Conservation (phyloP, 2,888 invertebrate genomes). For the Baccha elongata region DNA sequence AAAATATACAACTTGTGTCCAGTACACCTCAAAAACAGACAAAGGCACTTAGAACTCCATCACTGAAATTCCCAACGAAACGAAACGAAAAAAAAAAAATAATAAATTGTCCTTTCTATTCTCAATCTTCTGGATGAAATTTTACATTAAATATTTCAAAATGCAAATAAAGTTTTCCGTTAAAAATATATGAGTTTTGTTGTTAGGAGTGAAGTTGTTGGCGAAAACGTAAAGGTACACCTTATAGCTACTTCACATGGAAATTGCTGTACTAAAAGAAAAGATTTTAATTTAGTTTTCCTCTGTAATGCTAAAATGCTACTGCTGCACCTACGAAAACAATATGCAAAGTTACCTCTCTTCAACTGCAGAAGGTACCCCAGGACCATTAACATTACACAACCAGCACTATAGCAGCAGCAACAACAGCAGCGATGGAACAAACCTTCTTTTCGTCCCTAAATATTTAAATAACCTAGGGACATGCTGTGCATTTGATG, state of each 20-base stretch:
- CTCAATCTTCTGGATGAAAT: conserved; percentile 42
- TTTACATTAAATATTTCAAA: conserved; percentile 67
- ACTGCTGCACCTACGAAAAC: conserved; percentile 44
- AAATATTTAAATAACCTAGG: conserved; percentile 59
- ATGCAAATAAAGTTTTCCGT: conserved; percentile 69
- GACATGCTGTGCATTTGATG: conserved; percentile 59
- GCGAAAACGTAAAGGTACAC: conserved; percentile 18
- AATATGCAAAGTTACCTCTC: conserved; percentile 61
- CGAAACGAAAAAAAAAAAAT: too few species aligned
- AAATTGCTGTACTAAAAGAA: conserved; percentile 60
- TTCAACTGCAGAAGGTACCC: conserved; percentile 9
- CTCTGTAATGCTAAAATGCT: background rate
- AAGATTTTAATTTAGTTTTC: conserved; percentile 70
- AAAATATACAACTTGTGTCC: background rate
- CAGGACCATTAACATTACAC: conserved; percentile 25
- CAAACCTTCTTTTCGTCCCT: conserved; percentile 35
- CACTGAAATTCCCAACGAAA: conserved; percentile 4
- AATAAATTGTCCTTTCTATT: conserved; percentile 23
- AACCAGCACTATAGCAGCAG: background rate
- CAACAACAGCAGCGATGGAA: background rate
- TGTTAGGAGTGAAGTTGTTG: background rate
- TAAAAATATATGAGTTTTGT: conserved; percentile 45
- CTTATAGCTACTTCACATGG: conserved; percentile 50
- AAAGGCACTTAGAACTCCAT: conserved; percentile 15
- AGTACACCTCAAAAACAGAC: conserved; percentile 19